Percentiles rank a stretch among this genome's conserved stretches.
These are phyloP conservation scores for Atethmia centrago DNA, from an alignment of 2,888 invertebrate species.

Conservation along the genomic window DNA sequence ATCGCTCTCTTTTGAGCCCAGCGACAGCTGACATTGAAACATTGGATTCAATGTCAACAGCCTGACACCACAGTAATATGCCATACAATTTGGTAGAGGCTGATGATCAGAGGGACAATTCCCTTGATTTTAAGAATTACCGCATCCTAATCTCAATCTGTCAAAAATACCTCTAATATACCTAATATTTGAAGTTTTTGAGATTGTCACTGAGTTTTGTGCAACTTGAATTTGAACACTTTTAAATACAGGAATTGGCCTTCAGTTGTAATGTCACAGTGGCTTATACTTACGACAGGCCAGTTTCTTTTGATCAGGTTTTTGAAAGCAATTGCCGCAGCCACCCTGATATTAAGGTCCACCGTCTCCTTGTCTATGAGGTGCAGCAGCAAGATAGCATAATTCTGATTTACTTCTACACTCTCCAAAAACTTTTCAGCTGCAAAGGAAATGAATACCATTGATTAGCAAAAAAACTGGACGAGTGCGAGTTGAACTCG, in stretches of 20 bases:
- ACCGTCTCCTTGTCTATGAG: conserved; percentile 95
- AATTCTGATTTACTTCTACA: conserved; percentile 97
- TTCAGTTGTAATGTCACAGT: neutral
- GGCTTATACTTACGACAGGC: conserved; percentile 92
- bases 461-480: neutral
- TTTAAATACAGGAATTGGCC: neutral
- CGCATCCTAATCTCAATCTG: too few species aligned
- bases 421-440: conserved; percentile 98
- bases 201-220: neutral
- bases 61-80: neutral
- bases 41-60: neutral
- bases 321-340: conserved; percentile 98
- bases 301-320: conserved; percentile 99
- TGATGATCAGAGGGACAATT: too few species aligned
- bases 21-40: too few species aligned
- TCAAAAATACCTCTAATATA: neutral
- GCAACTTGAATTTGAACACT: neutral
- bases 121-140: too few species aligned
- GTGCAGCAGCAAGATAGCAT: conserved; percentile 95
- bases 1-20: too few species aligned
- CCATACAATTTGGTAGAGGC: too few species aligned
- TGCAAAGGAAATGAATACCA: conserved; percentile 75
- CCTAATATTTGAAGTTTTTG: neutral
- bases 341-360: conserved; percentile 95
- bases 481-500: too few species aligned